Percentiles rank a stretch among this genome's conserved stretches.
phyloP scores from a whole-genome alignment of 2,797 vertebrate genomes.

The Smutsia temminckii region DNA sequence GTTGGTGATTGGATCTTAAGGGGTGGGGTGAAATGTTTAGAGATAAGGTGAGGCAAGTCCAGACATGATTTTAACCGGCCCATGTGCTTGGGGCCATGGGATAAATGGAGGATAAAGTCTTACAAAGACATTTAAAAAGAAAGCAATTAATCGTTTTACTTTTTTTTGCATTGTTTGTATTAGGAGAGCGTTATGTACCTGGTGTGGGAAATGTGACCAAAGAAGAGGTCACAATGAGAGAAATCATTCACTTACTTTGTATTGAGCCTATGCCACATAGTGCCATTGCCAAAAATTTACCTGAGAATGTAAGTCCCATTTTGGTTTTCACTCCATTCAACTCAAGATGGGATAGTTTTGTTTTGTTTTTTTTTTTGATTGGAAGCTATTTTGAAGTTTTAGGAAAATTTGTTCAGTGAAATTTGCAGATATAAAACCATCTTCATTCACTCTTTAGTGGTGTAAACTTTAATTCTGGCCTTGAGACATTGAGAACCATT shows the following conservation, averaged over 20 bases:
- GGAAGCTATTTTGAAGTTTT: slow-evolving; percentile 42
- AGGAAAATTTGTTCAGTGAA: background rate
- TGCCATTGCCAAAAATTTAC: slow-evolving; percentile 93
- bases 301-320: slow-evolving; percentile 92
- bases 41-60: no score
- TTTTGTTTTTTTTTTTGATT: slow-evolving; percentile 18
- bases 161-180: slow-evolving; percentile 59
- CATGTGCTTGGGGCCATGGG: no score
- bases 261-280: slow-evolving; percentile 99
- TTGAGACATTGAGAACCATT: background rate
- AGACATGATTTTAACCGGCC: no score
- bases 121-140: slow-evolving; percentile 47
- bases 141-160: slow-evolving; percentile 30
- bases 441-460: background rate
- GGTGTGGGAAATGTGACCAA: slow-evolving; percentile 95
- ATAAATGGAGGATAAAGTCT: no score
- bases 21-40: no score
- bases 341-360: background rate
- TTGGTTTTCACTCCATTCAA: slow-evolving; percentile 23
- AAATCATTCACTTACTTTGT: slow-evolving; percentile 96
- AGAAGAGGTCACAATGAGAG: slow-evolving; percentile 95
- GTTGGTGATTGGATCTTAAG: no score
- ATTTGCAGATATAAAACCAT: background rate
- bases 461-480: slow-evolving; percentile 45
- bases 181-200: slow-evolving; percentile 97